These are phyloP conservation scores for Subacronicta megacephala DNA, from an alignment of 2,888 invertebrate species.

Conservation along the genomic window DNA sequence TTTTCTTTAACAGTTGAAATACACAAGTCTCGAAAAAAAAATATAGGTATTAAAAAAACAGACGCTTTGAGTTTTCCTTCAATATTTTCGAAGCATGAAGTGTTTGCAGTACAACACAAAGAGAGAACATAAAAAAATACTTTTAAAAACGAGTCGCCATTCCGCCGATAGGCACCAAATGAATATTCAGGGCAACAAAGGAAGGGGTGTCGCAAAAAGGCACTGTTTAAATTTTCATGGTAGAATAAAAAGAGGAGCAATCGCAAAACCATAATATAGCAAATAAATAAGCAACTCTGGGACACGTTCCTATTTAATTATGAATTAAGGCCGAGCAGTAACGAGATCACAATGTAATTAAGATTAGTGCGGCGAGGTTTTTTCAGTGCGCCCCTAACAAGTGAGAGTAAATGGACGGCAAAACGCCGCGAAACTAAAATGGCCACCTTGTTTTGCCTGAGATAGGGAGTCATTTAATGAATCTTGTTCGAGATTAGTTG, in stretches of 20 bases:
- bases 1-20: constrained; percentile 34
- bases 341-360: constrained; percentile 89
- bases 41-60: constrained; percentile 62
- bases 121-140: constrained; percentile 76
- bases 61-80: constrained; percentile 64
- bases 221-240: constrained; percentile 75
- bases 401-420: constrained; percentile 80
- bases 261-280: constrained; percentile 85
- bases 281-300: constrained; percentile 84
- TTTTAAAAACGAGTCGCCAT: constrained; percentile 82
- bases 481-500: constrained; percentile 41
- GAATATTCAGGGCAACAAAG: constrained; percentile 86
- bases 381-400: constrained; percentile 77
- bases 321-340: constrained; percentile 87
- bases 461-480: constrained; percentile 49
- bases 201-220: constrained; percentile 82
- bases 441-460: constrained; percentile 66
- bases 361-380: constrained; percentile 87
- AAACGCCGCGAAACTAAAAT: constrained; percentile 72
- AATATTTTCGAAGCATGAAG: constrained; percentile 76
- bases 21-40: constrained; percentile 47
- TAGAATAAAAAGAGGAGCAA: constrained; percentile 74
- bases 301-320: constrained; percentile 88
- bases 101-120: constrained; percentile 74
- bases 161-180: constrained; percentile 84